Conservation (phyloP, 1,140 invertebrate species). For the Bombyx mori region DNA sequence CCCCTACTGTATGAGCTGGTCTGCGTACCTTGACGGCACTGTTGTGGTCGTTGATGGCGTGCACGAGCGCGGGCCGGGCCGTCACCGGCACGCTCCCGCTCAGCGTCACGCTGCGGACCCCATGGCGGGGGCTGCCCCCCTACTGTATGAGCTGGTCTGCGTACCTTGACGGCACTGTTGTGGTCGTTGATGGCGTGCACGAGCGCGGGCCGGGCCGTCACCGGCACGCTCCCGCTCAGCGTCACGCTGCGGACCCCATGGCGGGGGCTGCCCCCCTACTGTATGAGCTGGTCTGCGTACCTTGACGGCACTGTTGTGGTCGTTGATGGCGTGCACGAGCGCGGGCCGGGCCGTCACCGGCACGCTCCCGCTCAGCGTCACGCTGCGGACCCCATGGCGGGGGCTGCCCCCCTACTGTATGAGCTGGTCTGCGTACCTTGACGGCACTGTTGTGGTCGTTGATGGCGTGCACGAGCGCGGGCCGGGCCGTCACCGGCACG, state of each 20-base stretch:
- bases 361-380: slow-evolving; percentile 79
- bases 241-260: slow-evolving; percentile 72
- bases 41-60: slow-evolving; percentile 79
- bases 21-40: slow-evolving; percentile 57
- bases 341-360: slow-evolving; percentile 74
- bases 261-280: no score
- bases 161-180: slow-evolving; percentile 60
- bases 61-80: slow-evolving; percentile 75
- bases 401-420: no score
- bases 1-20: slow-evolving; percentile 54
- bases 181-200: slow-evolving; percentile 82
- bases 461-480: slow-evolving; percentile 79
- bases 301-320: slow-evolving; percentile 63
- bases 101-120: slow-evolving; percentile 74
- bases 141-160: no score
- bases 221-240: slow-evolving; percentile 79
- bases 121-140: no score
- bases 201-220: slow-evolving; percentile 74
- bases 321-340: slow-evolving; percentile 83
- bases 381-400: slow-evolving; percentile 72
- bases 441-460: slow-evolving; percentile 74
- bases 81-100: slow-evolving; percentile 78
- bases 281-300: no score
- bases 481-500: slow-evolving; percentile 75
- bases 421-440: no score